These are phyloP conservation scores for Rattus rattus DNA, from an alignment of 2,113 vertebrate species.

Conservation along the genomic window DNA sequence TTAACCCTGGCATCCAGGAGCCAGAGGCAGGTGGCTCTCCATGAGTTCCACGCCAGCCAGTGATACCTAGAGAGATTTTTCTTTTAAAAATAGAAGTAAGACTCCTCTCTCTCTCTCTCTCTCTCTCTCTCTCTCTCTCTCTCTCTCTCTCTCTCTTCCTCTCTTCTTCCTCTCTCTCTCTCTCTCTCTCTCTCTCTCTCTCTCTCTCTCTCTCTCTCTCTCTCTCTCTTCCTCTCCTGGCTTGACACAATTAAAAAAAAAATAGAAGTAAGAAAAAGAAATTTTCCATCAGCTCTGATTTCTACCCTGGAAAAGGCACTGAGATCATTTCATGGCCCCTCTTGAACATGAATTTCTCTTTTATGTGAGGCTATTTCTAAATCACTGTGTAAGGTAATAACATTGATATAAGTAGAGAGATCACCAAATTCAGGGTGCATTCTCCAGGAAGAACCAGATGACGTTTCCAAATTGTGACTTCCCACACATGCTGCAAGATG, in stretches of 20 bases:
- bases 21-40: neutral
- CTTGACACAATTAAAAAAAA: too few relatives aligned
- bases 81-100: neutral
- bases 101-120: too few relatives aligned
- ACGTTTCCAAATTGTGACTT: neutral
- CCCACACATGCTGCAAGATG: neutral
- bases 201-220: too few relatives aligned
- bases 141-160: too few relatives aligned
- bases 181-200: too few relatives aligned
- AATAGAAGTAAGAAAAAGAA: too few relatives aligned
- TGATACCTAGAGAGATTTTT: neutral
- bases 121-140: too few relatives aligned
- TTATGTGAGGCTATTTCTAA: neutral
- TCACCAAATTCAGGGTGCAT: neutral
- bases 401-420: neutral
- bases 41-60: neutral
- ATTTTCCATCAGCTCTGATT: neutral
- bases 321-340: neutral
- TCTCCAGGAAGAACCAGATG: neutral
- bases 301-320: neutral
- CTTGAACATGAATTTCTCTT: constrained; percentile 5
- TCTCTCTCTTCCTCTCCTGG: too few relatives aligned
- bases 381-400: neutral
- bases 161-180: too few relatives aligned
- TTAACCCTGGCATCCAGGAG: neutral